These are phyloP conservation scores for Drosophila ustulata DNA, from an alignment of 2,888 invertebrate genomes.

Conservation along the genomic window DNA sequence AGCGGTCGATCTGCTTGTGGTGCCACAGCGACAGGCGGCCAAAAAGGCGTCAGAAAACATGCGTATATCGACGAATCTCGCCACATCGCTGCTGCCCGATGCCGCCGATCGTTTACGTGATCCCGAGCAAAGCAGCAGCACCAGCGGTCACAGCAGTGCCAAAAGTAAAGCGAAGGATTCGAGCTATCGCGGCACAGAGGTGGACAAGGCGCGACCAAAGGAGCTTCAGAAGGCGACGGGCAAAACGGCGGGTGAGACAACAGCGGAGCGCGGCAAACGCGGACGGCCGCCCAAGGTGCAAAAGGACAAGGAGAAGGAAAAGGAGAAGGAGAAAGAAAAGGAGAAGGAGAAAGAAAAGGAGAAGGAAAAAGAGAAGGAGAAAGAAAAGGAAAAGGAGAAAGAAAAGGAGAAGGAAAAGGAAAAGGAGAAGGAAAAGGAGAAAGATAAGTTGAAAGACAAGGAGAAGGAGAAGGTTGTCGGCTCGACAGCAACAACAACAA, in stretches of 20 bases:
- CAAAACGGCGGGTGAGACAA: conserved; percentile 59
- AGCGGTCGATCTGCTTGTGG: conserved; percentile 90
- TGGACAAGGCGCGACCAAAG: conserved; percentile 68
- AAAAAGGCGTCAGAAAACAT: conserved; percentile 96
- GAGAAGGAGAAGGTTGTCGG: neutral
- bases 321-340: conserved; percentile 11
- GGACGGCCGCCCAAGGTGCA: conserved; percentile 81
- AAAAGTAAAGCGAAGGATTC: conserved; percentile 43
- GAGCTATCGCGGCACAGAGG: conserved; percentile 19
- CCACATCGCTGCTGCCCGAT: conserved; percentile 56
- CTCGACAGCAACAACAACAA: neutral
- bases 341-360: conserved; percentile 20
- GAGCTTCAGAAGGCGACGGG: conserved; percentile 66
- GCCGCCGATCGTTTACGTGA: conserved; percentile 57
- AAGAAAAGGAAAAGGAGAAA: conserved; percentile 76
- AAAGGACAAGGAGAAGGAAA: conserved; percentile 35
- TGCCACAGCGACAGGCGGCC: conserved; percentile 95
- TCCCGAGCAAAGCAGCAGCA: conserved; percentile 44
- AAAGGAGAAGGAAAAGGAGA: conserved; percentile 73
- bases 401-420: conserved; percentile 71
- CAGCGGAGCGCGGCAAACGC: conserved; percentile 81
- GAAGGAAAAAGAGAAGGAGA: conserved; percentile 69
- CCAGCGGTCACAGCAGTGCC: conserved; percentile 82
- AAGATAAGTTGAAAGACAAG: conserved; percentile 67
- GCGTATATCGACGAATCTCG: conserved; percentile 87